Evolutionary conservation across 2,113 vertebrate species (phyloP).

Genomic region (Mesitornis unicolor): DNA sequence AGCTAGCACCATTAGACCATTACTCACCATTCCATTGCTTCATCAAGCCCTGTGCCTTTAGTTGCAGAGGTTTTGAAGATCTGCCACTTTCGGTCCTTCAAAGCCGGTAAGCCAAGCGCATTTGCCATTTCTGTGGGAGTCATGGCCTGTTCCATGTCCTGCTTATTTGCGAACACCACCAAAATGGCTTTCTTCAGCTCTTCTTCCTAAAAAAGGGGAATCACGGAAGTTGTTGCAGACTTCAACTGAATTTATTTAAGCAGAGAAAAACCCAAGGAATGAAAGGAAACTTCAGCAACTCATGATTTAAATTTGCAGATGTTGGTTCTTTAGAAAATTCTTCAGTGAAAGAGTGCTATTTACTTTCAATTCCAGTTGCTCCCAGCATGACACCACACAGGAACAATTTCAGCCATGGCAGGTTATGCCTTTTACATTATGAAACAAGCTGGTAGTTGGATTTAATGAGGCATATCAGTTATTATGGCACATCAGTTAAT

Average conservation of each 20-base stretch:
- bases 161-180: constrained; percentile 98
- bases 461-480: background rate
- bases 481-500: too few species aligned
- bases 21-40: constrained; percentile 95
- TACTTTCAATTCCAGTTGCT: background rate
- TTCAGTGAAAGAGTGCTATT: background rate
- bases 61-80: constrained; percentile 98
- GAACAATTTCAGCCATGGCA: background rate
- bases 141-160: constrained; percentile 99
- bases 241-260: background rate
- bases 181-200: constrained; percentile 97
- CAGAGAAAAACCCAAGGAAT: background rate
- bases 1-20: background rate
- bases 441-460: background rate
- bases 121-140: constrained; percentile 96
- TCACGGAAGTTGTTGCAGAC: background rate
- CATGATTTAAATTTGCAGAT: background rate
- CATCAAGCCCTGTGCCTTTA: constrained; percentile 93
- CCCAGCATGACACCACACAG: background rate
- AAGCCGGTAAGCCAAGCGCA: constrained; percentile 87
- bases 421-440: background rate
- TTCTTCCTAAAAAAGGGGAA: constrained; percentile 82
- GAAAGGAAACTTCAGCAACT: background rate
- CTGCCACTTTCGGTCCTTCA: constrained; percentile 98
- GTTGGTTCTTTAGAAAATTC: background rate